A percentile compares a stretch with the other conserved stretches of the same genome.
phyloP scores from a whole-genome alignment of 1,140 invertebrate species.

The Zaprionus nigranus region DNA sequence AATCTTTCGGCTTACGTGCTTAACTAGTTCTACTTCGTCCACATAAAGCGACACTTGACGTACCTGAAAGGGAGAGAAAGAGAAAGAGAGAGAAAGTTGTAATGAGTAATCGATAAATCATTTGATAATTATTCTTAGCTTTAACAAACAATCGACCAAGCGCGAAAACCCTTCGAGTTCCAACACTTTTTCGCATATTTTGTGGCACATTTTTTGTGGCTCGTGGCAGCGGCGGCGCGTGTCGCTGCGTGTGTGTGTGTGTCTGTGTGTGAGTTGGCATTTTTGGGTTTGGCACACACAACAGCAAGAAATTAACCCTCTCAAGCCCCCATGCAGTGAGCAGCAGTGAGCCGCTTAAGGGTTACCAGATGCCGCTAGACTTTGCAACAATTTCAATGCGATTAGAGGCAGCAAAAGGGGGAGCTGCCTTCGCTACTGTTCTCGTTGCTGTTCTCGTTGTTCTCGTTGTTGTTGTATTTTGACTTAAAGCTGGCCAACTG shows the following conservation, averaged over 20 bases:
- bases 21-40: not conserved
- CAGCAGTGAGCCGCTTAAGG: slow-evolving; percentile 21
- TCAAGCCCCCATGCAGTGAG: slow-evolving; percentile 24
- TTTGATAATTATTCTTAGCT: not conserved
- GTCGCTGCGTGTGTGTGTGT: slow-evolving; percentile 17
- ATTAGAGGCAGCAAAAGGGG: slow-evolving; percentile 21
- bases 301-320: slow-evolving; percentile 43
- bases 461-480: slow-evolving; percentile 25
- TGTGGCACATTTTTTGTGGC: slow-evolving; percentile 47
- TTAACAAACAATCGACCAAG: not conserved
- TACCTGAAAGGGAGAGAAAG: not conserved
- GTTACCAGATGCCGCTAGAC: slow-evolving; percentile 50
- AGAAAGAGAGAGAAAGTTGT: not conserved
- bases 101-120: not conserved
- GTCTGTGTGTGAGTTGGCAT: slow-evolving; percentile 23
- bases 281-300: slow-evolving; percentile 14
- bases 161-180: not conserved
- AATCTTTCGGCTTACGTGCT: not conserved
- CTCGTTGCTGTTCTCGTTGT: slow-evolving; percentile 26
- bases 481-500: slow-evolving; percentile 73
- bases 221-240: slow-evolving; percentile 27
- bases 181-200: slow-evolving; percentile 45
- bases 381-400: slow-evolving; percentile 55
- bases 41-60: not conserved
- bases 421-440: not conserved